Conservation (phyloP, 2,888 invertebrate species). For the Hirtodrosophila trivittata region DNA sequence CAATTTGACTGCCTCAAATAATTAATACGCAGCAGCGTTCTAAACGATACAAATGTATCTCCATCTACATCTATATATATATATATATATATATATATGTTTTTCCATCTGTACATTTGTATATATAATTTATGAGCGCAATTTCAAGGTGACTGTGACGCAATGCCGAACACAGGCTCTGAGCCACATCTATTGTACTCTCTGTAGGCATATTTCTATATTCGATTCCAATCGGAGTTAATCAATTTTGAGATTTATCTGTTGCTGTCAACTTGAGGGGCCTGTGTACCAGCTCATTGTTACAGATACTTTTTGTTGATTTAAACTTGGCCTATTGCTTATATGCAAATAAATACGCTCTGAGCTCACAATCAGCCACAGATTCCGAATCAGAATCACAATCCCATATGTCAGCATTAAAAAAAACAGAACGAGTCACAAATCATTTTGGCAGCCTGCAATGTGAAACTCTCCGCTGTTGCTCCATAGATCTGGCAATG, state of each 20-base stretch:
- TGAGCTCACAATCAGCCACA: constrained; percentile 7
- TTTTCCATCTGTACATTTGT: constrained; percentile 20
- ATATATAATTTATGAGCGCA: constrained; percentile 44
- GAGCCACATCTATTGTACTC: constrained; percentile 8
- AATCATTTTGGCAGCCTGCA: constrained; percentile 43
- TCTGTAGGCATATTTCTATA: constrained; percentile 7
- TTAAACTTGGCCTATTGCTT: too few relatives aligned
- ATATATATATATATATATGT: constrained; percentile 2
- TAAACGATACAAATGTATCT: constrained; percentile 48
- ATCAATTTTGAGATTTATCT: constrained; percentile 56
- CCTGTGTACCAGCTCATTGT: too few relatives aligned
- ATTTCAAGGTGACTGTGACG: constrained; percentile 65
- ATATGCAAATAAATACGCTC: constrained; percentile 12
- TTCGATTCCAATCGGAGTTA: constrained; percentile 37
- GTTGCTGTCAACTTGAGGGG: constrained; percentile 34
- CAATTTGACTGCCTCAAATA: constrained; percentile 50
- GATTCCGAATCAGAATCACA: constrained; percentile 31
- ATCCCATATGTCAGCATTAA: constrained; percentile 67
- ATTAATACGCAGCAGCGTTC: constrained; percentile 47
- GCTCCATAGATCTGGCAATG: constrained; percentile 23
- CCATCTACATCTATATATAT: constrained; percentile 7
- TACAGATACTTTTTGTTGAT: too few relatives aligned
- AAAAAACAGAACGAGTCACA: constrained; percentile 38
- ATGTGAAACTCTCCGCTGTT: constrained; percentile 13
- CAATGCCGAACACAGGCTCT: constrained; percentile 16